phyloP scores from a whole-genome alignment of 2,797 vertebrate genomes.

The Helicolenus hilgendorfi region DNA sequence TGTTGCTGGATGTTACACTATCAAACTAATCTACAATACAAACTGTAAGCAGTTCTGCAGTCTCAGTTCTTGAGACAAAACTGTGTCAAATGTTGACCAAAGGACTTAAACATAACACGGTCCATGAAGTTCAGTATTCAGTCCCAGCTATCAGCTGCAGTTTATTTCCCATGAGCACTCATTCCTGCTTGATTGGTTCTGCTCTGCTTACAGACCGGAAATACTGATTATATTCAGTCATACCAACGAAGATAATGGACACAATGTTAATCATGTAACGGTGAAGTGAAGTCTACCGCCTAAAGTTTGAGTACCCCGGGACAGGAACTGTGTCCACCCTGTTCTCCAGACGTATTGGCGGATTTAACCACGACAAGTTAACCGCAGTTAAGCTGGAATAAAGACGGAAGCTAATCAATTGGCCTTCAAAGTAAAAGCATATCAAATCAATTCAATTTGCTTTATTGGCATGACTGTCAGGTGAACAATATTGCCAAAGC shows the following conservation, averaged over 20 bases:
- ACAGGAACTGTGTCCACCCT: slow-evolving; percentile 67
- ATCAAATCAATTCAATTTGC: too few relatives aligned
- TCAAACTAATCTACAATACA: neutral
- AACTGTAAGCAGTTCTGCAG: neutral
- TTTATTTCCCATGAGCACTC: slow-evolving; percentile 13
- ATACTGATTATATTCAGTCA: slow-evolving; percentile 27
- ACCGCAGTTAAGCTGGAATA: neutral
- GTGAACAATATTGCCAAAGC: too few relatives aligned
- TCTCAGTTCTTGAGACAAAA: neutral
- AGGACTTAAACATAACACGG: neutral
- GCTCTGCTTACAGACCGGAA: slow-evolving; percentile 42
- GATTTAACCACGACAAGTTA: neutral
- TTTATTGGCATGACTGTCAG: too few relatives aligned
- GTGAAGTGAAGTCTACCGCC: slow-evolving; percentile 50
- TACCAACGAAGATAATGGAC: neutral
- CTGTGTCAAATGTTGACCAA: neutral
- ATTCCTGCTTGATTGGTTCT: slow-evolving; percentile 5
- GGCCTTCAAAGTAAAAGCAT: slow-evolving; percentile 60
- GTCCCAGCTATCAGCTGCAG: slow-evolving; percentile 1
- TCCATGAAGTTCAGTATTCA: neutral
- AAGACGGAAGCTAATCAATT: neutral
- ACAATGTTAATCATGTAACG: neutral
- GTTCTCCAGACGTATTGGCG: slow-evolving; percentile 47
- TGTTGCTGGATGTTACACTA: neutral
- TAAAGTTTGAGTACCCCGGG: slow-evolving; percentile 62